Evolutionary conservation across 1,140 invertebrate genomes (phyloP).

Genomic region (Pogonus chalceus): DNA sequence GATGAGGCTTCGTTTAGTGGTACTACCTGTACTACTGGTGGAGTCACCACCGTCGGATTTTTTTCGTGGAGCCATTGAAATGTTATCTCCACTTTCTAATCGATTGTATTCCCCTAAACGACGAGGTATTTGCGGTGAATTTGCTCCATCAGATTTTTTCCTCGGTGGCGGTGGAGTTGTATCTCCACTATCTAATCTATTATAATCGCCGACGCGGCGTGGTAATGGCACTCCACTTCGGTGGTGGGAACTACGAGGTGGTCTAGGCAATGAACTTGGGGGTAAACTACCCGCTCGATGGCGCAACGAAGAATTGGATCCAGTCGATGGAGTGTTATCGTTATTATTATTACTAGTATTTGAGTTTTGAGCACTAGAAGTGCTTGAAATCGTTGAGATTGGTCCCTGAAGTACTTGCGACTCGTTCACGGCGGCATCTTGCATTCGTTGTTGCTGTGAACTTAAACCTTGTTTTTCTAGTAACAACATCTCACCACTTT

Average conservation of each 20-base stretch:
- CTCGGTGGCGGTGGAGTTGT: constrained; percentile 22
- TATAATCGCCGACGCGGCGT: constrained; percentile 45
- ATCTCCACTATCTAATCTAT: constrained; percentile 34
- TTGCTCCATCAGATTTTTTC: constrained; percentile 29
- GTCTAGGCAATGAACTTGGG: constrained; percentile 54
- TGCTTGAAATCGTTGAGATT: neutral
- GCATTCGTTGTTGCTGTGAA: constrained; percentile 61
- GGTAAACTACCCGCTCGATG: constrained; percentile 39
- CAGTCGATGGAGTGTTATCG: neutral
- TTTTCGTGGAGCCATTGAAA: constrained; percentile 25
- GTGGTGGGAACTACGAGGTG: constrained; percentile 45
- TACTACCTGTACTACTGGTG: constrained; percentile 32
- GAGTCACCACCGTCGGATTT: constrained; percentile 31
- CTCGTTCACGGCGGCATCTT: constrained; percentile 28
- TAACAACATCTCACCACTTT: constrained; percentile 58
- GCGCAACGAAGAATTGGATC: neutral
- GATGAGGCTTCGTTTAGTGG: constrained; percentile 48
- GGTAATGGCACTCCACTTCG: constrained; percentile 42
- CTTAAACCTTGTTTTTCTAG: constrained; percentile 65
- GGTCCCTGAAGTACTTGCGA: constrained; percentile 37
- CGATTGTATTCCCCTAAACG: constrained; percentile 47
- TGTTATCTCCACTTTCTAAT: constrained; percentile 24
- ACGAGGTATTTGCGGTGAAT: constrained; percentile 32
- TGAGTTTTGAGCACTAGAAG: constrained; percentile 10
- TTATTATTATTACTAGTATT: constrained; percentile 11